phyloP scores from a whole-genome alignment of 1,140 invertebrate species.

The Mycetomoellerius zeteki region DNA sequence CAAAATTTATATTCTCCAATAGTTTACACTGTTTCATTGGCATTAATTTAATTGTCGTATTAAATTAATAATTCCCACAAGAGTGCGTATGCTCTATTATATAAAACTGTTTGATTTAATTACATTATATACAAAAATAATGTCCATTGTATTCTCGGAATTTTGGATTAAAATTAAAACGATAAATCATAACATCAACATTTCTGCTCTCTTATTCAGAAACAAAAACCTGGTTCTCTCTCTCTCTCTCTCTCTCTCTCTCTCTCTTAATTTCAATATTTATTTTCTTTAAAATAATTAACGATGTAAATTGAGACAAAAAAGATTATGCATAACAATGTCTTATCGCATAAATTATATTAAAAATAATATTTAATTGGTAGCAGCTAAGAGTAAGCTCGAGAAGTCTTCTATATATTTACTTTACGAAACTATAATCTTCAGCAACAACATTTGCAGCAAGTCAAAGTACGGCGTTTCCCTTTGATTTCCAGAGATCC shows the following conservation, averaged over 20 bases:
- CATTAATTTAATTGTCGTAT: conserved; percentile 3
- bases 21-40: conserved; percentile 34
- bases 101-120: conserved; percentile 37
- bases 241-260: neutral
- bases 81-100: conserved; percentile 6
- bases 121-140: conserved; percentile 3
- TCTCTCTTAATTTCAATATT: neutral
- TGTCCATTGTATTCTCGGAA: conserved; percentile 9
- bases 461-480: neutral
- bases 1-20: conserved; percentile 39
- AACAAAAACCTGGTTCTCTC: neutral
- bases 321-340: neutral
- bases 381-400: no score
- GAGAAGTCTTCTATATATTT: neutral
- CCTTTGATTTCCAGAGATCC: neutral
- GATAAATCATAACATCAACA: conserved; percentile 39
- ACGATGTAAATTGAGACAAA: neutral
- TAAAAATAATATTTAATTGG: neutral
- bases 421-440: neutral
- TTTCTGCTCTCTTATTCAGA: neutral
- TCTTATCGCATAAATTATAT: neutral
- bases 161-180: conserved; percentile 15
- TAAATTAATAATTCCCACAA: conserved; percentile 43
- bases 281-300: conserved; percentile 15
- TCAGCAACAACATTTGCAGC: neutral